A percentile compares a stretch with the other conserved stretches of the same genome.
These are phyloP conservation scores for Oxygymnocypris stewartii DNA, from an alignment of 2,113 vertebrate genomes.

Conservation along the genomic window DNA sequence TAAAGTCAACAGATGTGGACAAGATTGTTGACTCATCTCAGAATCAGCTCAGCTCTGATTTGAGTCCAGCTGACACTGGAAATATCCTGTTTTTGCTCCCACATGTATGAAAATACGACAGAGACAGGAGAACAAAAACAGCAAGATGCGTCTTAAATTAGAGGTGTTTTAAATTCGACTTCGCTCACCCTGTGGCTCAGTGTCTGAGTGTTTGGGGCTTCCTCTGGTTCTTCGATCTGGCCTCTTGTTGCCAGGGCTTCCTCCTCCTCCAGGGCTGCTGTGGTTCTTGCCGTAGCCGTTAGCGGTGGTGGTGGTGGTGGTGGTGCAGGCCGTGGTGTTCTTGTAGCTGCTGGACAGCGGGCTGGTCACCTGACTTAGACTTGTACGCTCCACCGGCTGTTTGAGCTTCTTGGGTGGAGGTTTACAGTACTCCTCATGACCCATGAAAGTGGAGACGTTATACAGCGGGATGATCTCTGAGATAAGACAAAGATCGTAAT, in stretches of 20 bases:
- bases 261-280: constrained; percentile 56
- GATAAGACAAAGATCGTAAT: constrained; percentile 17
- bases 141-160: not conserved
- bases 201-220: constrained; percentile 82
- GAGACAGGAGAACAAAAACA: not conserved
- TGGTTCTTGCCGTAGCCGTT: constrained; percentile 80
- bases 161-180: not conserved
- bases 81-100: not conserved
- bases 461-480: constrained; percentile 87
- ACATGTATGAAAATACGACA: not conserved
- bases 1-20: constrained; percentile 36
- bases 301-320: constrained; percentile 71
- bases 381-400: constrained; percentile 77
- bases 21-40: constrained; percentile 5
- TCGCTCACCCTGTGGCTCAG: constrained; percentile 65
- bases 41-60: constrained; percentile 25
- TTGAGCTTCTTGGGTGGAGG: constrained; percentile 86
- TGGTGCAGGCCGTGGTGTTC: constrained; percentile 70
- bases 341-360: constrained; percentile 83
- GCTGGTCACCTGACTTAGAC: constrained; percentile 81
- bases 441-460: constrained; percentile 84
- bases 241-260: constrained; percentile 74
- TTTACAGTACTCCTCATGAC: constrained; percentile 83
- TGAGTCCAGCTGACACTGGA: constrained; percentile 15
- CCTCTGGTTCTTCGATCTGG: constrained; percentile 78